phyloP scores from a whole-genome alignment of 2,888 invertebrate genomes.

The Podabrus alpinus region DNA sequence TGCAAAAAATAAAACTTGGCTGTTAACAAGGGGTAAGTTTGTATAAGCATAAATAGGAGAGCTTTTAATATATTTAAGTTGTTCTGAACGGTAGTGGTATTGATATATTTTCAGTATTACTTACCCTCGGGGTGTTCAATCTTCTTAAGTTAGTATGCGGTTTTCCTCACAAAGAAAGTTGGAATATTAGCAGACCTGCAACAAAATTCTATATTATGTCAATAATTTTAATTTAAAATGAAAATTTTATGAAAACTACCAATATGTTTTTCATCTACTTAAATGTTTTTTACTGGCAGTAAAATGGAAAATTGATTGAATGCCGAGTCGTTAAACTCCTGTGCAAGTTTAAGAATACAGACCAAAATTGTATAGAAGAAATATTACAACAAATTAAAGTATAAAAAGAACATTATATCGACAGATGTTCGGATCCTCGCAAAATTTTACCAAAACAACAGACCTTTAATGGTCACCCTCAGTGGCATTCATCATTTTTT shows the following conservation, averaged over 20 bases:
- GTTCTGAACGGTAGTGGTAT: neutral
- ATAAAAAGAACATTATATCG: neutral
- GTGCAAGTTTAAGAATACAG: neutral
- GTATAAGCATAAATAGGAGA: neutral
- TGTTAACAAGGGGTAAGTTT: neutral
- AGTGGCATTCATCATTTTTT: neutral
- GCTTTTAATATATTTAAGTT: neutral
- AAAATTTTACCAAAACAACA: neutral
- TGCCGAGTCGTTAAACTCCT: neutral
- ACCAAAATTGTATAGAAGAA: neutral
- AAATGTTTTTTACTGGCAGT: no score
- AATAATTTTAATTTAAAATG: no score
- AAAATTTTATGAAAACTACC: no score
- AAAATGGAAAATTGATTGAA: neutral
- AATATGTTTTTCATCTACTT: no score
- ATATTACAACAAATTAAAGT: neutral
- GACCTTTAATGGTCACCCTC: neutral
- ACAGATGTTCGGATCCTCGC: neutral
- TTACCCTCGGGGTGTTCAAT: neutral
- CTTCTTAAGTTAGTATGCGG: neutral
- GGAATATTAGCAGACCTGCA: neutral
- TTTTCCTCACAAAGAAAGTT: neutral
- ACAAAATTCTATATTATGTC: neutral
- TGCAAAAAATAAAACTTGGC: neutral
- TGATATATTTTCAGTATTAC: neutral